A percentile compares a stretch with the other conserved stretches of the same genome.
Conservation (phyloP, 2,797 vertebrate genomes). For the Chelidonichthys spinosus region DNA sequence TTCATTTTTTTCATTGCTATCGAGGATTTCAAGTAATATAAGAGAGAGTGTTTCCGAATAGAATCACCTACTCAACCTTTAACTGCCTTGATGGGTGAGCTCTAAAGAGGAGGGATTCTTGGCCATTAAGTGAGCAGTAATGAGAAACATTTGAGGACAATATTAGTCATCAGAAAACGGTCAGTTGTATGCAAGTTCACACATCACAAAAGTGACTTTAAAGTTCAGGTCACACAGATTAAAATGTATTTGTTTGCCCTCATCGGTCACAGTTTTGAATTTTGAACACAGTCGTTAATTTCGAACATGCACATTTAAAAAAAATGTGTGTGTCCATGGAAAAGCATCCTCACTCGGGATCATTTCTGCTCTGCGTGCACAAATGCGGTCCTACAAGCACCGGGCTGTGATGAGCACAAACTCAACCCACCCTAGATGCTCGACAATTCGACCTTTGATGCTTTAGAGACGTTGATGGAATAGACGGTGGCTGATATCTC, state of each 20-base stretch:
- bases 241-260: too few species aligned
- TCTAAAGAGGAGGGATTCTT: constrained; percentile 3
- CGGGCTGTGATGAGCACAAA: background rate
- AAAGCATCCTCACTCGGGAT: background rate
- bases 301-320: background rate
- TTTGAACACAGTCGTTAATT: background rate
- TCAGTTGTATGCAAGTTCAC: background rate
- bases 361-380: too few species aligned
- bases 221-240: background rate
- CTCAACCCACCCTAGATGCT: background rate
- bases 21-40: too few species aligned
- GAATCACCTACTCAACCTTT: too few species aligned
- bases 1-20: too few species aligned
- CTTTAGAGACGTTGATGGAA: background rate
- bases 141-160: constrained; percentile 17
- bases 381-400: too few species aligned
- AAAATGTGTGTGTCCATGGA: background rate
- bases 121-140: constrained; percentile 8
- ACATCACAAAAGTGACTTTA: background rate
- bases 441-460: background rate
- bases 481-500: background rate
- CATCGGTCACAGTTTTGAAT: background rate
- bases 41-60: too few species aligned
- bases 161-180: background rate
- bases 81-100: background rate